A percentile compares a stretch with the other conserved stretches of the same genome.
Evolutionary conservation across 2,113 vertebrate species (phyloP).

Genomic region (Bos taurus): DNA sequence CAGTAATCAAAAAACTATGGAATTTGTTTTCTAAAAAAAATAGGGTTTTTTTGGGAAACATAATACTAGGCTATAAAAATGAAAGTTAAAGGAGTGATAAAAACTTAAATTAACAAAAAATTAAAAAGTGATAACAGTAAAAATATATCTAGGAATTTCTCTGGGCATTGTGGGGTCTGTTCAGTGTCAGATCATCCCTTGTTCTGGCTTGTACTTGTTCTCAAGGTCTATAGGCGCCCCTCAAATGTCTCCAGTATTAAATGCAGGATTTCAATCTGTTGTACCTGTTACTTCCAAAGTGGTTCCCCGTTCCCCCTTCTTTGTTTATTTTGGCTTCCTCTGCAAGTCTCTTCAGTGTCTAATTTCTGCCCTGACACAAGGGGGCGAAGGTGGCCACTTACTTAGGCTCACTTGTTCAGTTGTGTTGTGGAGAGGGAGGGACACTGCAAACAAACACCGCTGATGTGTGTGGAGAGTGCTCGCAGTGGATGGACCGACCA

Average conservation of each 20-base stretch:
- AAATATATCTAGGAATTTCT: background rate
- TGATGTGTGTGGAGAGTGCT: background rate
- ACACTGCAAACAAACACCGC: background rate
- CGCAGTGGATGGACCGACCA: background rate
- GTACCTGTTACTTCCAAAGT: background rate
- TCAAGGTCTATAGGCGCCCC: too few relatives aligned
- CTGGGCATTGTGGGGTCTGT: background rate
- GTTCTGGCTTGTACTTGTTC: too few relatives aligned
- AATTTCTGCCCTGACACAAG: rapidly evolving
- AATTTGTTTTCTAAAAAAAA: background rate
- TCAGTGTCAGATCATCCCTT: too few relatives aligned
- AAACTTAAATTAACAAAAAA: background rate
- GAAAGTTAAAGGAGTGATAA: background rate
- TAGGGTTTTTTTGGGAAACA: background rate
- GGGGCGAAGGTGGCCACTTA: background rate
- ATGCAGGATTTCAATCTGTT: too few relatives aligned
- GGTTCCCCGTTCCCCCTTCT: background rate
- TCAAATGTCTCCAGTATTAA: too few relatives aligned
- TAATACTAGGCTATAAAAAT: background rate
- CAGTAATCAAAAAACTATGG: background rate
- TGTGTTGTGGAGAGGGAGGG: background rate
- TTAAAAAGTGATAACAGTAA: background rate
- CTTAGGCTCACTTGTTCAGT: background rate
- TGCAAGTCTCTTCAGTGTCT: background rate
- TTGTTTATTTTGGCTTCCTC: background rate